phyloP scores from a whole-genome alignment of 2,113 vertebrate genomes.

The Caretta caretta region DNA sequence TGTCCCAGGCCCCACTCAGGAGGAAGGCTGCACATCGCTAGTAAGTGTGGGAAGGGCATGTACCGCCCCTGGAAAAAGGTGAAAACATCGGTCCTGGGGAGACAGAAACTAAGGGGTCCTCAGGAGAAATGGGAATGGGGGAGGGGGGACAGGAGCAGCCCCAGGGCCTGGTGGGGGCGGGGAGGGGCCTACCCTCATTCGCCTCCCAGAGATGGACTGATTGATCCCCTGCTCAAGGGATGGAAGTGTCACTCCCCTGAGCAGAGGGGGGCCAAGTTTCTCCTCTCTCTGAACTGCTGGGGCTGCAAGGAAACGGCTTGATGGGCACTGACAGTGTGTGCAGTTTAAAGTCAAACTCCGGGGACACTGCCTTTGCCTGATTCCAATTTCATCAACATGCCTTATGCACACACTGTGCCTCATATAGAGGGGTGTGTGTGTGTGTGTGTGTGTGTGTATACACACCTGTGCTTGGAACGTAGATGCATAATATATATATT shows the following conservation, averaged over 20 bases:
- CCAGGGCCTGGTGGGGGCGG: not conserved
- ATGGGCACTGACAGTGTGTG: not conserved
- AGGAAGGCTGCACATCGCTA: not conserved
- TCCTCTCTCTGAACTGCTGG: constrained; percentile 8
- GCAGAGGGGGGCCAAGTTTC: not conserved
- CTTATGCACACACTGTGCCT: not conserved
- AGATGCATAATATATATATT: not conserved
- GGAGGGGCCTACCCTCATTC: not conserved
- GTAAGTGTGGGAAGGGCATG: not conserved
- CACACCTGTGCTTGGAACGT: not conserved
- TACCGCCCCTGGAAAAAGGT: not conserved
- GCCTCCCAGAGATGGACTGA: constrained; percentile 8
- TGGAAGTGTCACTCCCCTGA: not conserved
- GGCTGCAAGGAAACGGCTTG: not conserved
- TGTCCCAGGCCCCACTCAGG: not conserved
- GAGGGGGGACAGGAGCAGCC: not conserved
- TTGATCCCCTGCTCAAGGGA: not conserved
- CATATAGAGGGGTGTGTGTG: not conserved
- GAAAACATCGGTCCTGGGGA: not conserved
- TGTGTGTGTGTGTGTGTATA: not conserved
- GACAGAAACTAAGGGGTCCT: not conserved
- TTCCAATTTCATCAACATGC: not conserved
- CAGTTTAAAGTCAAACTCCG: not conserved
- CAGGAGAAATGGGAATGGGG: not conserved
- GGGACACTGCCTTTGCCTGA: not conserved